Evolutionary conservation across 23 tunicate species (phyloP).

Genomic region (Halocynthia aurantium): DNA sequence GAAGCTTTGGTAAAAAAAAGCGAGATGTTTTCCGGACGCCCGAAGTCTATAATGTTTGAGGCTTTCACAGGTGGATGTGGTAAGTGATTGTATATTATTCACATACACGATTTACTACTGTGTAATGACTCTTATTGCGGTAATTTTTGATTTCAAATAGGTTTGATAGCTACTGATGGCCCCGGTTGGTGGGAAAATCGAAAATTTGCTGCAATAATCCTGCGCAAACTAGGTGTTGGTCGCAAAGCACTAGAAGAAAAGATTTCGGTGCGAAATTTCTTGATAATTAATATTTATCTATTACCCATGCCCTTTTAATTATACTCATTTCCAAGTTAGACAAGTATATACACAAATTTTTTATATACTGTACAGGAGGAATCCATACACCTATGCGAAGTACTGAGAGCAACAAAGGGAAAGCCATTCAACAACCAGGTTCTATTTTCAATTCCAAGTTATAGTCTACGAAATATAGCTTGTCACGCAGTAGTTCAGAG

Average conservation of each 20-base stretch:
- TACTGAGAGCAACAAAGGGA: conserved; percentile 10
- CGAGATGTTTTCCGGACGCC: conserved; percentile 40
- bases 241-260: conserved; percentile 37
- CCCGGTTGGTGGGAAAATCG: conserved; percentile 53
- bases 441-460: background rate
- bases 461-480: background rate
- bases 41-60: conserved; percentile 35
- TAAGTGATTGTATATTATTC: background rate
- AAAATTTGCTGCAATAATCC: conserved; percentile 25
- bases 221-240: conserved; percentile 40
- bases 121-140: background rate
- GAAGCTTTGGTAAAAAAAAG: conserved; percentile 47
- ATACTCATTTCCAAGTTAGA: background rate
- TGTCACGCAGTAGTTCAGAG: too few species aligned
- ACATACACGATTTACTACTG: background rate
- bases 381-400: conserved; percentile 25
- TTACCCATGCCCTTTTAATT: too few species aligned
- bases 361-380: conserved; percentile 23
- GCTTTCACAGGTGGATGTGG: conserved; percentile 30
- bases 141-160: background rate
- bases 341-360: background rate
- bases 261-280: conserved; percentile 25
- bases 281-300: too few species aligned
- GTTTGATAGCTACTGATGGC: conserved; percentile 51
- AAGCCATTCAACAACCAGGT: conserved; percentile 36